A percentile compares a stretch with the other conserved stretches of the same genome.
phyloP scores from a whole-genome alignment of 2,113 vertebrate genomes.

The Pteronura brasiliensis region DNA sequence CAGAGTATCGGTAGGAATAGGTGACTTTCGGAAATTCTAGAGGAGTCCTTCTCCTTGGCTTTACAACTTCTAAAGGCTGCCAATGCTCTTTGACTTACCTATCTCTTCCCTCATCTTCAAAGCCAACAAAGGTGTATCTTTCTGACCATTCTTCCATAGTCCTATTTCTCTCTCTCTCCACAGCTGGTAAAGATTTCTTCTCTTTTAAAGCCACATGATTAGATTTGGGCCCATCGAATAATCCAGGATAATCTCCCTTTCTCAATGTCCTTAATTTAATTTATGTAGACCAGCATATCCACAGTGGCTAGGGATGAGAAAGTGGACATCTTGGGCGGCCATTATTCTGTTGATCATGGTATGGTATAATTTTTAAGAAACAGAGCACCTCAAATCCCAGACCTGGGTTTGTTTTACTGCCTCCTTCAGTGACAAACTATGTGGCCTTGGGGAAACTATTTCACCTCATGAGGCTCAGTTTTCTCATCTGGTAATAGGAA shows the following conservation, averaged over 20 bases:
- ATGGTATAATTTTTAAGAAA: background rate
- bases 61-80: background rate
- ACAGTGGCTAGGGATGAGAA: background rate
- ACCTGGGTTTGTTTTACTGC: background rate
- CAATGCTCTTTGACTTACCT: background rate
- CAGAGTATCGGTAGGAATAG: background rate
- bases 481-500: background rate
- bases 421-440: background rate
- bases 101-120: background rate
- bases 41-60: background rate
- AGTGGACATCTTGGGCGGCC: background rate
- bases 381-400: background rate
- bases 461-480: background rate
- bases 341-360: background rate
- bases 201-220: background rate
- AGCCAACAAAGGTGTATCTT: background rate
- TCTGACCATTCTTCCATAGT: background rate
- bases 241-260: background rate
- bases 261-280: background rate
- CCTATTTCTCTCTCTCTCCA: background rate
- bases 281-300: background rate
- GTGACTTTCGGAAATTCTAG: background rate
- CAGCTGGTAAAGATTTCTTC: background rate
- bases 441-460: background rate
- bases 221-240: background rate